Conservation (phyloP, 1,140 invertebrate species). For the Temnothorax curvispinosus region DNA sequence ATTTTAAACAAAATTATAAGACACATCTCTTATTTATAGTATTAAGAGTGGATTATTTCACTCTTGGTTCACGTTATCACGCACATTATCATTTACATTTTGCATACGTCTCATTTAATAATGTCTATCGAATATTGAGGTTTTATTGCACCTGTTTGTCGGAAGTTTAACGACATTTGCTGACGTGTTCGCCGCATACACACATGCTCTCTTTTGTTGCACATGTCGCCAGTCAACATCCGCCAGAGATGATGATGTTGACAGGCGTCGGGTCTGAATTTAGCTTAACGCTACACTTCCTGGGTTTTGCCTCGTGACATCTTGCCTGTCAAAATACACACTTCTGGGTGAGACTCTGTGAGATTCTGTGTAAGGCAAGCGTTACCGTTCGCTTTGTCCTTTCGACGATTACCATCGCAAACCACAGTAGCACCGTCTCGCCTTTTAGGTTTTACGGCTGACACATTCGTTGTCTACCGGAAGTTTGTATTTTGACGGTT, state of each 20-base stretch:
- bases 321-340: conserved; percentile 44
- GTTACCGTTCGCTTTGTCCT: conserved; percentile 4
- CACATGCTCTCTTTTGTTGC: not conserved
- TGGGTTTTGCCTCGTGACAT: not conserved
- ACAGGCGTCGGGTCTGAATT: conserved; percentile 31
- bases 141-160: not conserved
- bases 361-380: not conserved
- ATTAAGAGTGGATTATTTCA: not conserved
- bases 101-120: not conserved
- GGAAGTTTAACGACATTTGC: not conserved
- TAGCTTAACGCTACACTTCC: conserved; percentile 32
- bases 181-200: not conserved
- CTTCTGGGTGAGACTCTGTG: not conserved
- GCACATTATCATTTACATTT: not conserved
- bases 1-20: not conserved
- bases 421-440: not conserved
- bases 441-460: conserved; percentile 62
- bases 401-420: conserved; percentile 27
- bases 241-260: conserved; percentile 19
- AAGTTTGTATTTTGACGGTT: conserved; percentile 63
- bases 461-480: conserved; percentile 58
- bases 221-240: conserved; percentile 27
- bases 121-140: not conserved
- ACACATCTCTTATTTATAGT: not conserved
- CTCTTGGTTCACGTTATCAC: not conserved